Base-by-base conservation (phyloP, 2,113 vertebrate species). In the Phaethon lepturus region DNA sequence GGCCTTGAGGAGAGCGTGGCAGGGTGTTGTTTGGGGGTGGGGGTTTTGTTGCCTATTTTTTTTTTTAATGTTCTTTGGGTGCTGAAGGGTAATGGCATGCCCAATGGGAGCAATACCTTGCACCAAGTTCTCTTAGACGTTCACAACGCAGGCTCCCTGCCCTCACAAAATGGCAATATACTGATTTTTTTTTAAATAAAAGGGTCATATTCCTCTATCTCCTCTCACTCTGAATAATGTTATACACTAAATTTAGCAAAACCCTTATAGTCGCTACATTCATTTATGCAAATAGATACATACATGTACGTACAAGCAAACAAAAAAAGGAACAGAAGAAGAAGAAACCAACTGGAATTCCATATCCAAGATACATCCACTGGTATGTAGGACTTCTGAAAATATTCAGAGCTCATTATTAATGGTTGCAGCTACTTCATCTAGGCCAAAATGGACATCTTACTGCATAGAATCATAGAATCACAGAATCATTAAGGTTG, bases 111-210 rank as follows among this genome's bases (percentile, higher is more conserved):
- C 50, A 42, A 9, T 1, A 55, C 22, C 3, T 63, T 35, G 31
- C 10, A 9, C 8, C 19, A 23, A 5, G 13, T 25, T 64, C 23
- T 33, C 0, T 0, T 0, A 44, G n/a, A 11, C 3, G 1, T 45
- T 35, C 31, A 15, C n/a, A 67, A 9, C 0, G 4, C 23, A 17
- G 17, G 9, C 22, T 69, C 7, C 15, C 4, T 2, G 6, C 13
- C 29, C 15, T 58, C 28, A 35, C 23, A 50, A 50, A 35, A n/a
- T 24, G 26, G 16, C 26, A 20, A 3, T 33, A 26, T 10, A 15
- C 14, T 4, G 13, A 5, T 49, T 35, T 71, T 69, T 44, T 40
- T 7, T 7, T 23, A 50, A 78, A 18, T 7, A 17, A n/a, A 86
- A 49, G 19, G 10, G 18, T 55, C 13, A 22, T 11, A 1, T 4